Evolutionary conservation across 2,113 vertebrate species (phyloP).

Genomic region (Heterochromis multidens): DNA sequence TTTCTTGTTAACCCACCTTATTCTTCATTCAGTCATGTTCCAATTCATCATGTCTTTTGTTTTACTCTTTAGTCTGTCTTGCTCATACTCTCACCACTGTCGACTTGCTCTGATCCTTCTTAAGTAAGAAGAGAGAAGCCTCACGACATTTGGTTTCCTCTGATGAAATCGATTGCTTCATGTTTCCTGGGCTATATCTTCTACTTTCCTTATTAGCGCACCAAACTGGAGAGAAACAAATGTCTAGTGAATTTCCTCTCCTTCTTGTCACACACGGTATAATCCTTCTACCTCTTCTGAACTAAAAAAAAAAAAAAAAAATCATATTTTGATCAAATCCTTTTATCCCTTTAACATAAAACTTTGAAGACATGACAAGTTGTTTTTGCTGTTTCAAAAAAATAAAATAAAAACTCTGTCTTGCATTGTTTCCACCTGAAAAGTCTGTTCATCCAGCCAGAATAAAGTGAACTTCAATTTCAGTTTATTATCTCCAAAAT

Average conservation of each 20-base stretch:
- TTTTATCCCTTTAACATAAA: background rate
- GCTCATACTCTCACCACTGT: constrained; percentile 48
- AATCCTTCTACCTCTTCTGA: background rate
- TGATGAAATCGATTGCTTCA: background rate
- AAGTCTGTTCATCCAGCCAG: background rate
- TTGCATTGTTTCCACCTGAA: constrained; percentile 19
- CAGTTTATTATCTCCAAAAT: background rate
- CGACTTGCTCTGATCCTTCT: constrained; percentile 52
- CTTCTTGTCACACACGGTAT: constrained; percentile 16
- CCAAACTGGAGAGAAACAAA: constrained; percentile 4
- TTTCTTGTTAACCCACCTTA: background rate
- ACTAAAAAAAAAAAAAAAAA: background rate
- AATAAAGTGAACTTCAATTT: constrained; percentile 13
- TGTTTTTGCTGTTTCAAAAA: background rate
- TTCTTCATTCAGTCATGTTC: background rate
- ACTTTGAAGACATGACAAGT: constrained; percentile 16
- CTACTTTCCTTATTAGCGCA: background rate
- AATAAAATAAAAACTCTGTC: background rate
- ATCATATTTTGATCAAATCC: background rate
- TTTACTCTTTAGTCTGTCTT: constrained; percentile 68
- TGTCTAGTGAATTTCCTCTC: background rate
- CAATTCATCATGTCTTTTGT: background rate
- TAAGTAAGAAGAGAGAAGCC: constrained; percentile 11
- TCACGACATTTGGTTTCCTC: background rate
- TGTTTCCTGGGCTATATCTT: background rate